A percentile compares a stretch with the other conserved stretches of the same genome.
These are phyloP conservation scores for Masnerella sp. DNA, from an alignment of 2,888 invertebrate species.

Conservation along the genomic window DNA sequence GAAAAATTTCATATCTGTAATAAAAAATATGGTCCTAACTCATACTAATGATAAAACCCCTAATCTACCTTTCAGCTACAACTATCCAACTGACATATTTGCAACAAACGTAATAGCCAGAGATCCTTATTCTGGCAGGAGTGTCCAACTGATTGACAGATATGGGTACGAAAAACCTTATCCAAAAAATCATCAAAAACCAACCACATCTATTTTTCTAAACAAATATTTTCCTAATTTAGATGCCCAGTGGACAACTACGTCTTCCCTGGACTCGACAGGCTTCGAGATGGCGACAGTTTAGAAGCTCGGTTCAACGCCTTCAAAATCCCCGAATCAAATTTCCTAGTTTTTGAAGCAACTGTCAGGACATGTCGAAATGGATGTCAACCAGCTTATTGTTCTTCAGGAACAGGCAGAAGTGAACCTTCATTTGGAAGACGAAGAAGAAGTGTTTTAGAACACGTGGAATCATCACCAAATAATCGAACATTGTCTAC, in stretches of 20 bases:
- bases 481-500: too few relatives aligned
- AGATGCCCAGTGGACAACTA: constrained; percentile 95
- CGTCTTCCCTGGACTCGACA: constrained; percentile 93
- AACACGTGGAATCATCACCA: too few relatives aligned
- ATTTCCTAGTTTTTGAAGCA: constrained; percentile 95
- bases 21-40: too few relatives aligned
- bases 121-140: constrained; percentile 94
- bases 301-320: constrained; percentile 95
- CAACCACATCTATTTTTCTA: too few relatives aligned
- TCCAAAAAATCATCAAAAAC: neutral
- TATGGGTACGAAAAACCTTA: constrained; percentile 83
- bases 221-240: too few relatives aligned
- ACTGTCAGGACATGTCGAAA: constrained; percentile 93
- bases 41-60: too few relatives aligned
- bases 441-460: constrained; percentile 81
- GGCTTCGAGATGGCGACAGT: constrained; percentile 90
- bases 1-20: too few relatives aligned
- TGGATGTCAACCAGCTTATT: constrained; percentile 94
- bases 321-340: constrained; percentile 96
- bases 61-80: constrained; percentile 82
- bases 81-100: constrained; percentile 92
- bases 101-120: constrained; percentile 95
- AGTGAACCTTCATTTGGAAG: constrained; percentile 90
- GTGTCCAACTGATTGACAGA: constrained; percentile 92
- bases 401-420: constrained; percentile 86